These are phyloP conservation scores for Pantala flavescens DNA, from an alignment of 1,140 invertebrate species.

Conservation along the genomic window DNA sequence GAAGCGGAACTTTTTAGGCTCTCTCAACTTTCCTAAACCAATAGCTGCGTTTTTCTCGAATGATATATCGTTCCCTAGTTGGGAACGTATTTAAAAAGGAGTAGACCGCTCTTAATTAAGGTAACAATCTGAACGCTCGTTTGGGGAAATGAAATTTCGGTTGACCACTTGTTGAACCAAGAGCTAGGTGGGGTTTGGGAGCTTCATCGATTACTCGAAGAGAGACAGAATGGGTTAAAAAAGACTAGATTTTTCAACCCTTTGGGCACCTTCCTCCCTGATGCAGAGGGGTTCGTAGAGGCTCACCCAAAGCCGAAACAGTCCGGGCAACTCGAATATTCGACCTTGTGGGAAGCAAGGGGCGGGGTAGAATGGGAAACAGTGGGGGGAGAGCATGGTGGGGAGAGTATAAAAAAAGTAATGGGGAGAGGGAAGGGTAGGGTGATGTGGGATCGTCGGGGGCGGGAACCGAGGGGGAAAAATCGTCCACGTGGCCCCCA, in stretches of 20 bases:
- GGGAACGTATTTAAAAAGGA: no score
- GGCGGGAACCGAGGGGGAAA: constrained; percentile 1
- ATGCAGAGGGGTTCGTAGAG: neutral
- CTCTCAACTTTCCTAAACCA: no score
- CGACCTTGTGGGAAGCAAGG: neutral
- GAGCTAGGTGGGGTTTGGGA: neutral
- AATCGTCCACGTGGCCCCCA: constrained; percentile 5
- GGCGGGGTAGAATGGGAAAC: neutral
- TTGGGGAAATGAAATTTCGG: neutral
- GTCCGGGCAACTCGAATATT: constrained; percentile 1
- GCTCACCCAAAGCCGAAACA: neutral
- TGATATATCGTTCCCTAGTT: no score
- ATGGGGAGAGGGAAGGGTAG: neutral
- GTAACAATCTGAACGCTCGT: neutral
- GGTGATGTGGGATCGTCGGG: neutral
- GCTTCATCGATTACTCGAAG: neutral
- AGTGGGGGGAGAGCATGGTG: neutral
- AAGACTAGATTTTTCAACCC: neutral
- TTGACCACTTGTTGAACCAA: constrained; percentile 7
- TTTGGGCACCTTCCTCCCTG: constrained; percentile 7
- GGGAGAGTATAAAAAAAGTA: neutral
- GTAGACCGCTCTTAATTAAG: neutral
- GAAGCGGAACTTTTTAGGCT: no score
- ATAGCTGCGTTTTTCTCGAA: no score
- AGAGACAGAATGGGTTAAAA: neutral